phyloP scores from a whole-genome alignment of 2,888 invertebrate species.

The Charanyca ferruginea region DNA sequence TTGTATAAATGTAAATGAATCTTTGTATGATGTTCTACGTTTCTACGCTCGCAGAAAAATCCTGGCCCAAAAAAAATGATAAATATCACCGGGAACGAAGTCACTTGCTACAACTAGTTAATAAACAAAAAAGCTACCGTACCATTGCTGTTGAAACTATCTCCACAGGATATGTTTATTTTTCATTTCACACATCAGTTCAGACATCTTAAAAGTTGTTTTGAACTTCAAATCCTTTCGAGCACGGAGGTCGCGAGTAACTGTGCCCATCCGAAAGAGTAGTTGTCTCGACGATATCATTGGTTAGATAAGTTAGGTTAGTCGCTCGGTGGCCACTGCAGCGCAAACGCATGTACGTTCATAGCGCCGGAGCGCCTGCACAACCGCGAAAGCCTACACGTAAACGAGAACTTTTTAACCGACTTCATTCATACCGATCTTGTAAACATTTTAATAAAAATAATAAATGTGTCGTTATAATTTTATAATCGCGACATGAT shows the following conservation, averaged over 20 bases:
- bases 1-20: too few species aligned
- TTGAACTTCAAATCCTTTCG: slow-evolving; percentile 69
- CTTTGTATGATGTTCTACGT: too few species aligned
- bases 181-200: slow-evolving; percentile 30
- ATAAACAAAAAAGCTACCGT: too few species aligned
- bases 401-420: slow-evolving; percentile 50
- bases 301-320: slow-evolving; percentile 75
- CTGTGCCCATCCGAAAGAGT: slow-evolving; percentile 72
- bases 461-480: slow-evolving; percentile 55
- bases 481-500: slow-evolving; percentile 66
- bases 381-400: slow-evolving; percentile 64
- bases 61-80: too few species aligned
- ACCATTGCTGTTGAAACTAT: neutral
- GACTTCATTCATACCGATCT: slow-evolving; percentile 2
- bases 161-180: neutral
- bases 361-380: slow-evolving; percentile 40
- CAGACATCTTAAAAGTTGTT: slow-evolving; percentile 18
- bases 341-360: slow-evolving; percentile 70
- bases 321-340: slow-evolving; percentile 69
- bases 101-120: too few species aligned
- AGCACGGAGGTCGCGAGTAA: slow-evolving; percentile 68
- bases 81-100: too few species aligned
- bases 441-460: slow-evolving; percentile 15
- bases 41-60: too few species aligned
- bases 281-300: slow-evolving; percentile 59